phyloP scores from a whole-genome alignment of 2,113 vertebrate genomes.

The Tupaia tana region DNA sequence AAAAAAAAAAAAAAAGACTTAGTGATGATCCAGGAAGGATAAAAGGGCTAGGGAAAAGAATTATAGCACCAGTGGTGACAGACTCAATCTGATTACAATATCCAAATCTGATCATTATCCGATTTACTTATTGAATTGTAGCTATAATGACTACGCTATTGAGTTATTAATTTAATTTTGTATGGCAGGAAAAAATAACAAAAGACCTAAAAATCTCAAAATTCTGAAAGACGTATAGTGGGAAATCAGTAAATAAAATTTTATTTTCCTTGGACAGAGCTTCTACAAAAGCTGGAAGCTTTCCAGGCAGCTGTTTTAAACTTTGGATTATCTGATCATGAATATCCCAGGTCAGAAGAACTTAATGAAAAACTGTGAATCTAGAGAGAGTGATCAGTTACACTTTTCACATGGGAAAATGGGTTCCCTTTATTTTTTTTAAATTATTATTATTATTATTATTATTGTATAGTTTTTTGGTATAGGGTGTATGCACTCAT shows the following conservation, averaged over 20 bases:
- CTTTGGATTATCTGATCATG: background rate
- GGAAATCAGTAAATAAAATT: background rate
- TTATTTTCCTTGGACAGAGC: conserved; percentile 1
- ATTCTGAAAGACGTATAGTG: background rate
- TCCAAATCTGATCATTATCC: background rate
- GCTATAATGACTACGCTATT: background rate
- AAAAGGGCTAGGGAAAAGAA: conserved; percentile 11
- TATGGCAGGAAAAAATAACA: conserved; percentile 13
- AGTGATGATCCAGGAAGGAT: conserved; percentile 31
- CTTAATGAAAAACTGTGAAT: background rate
- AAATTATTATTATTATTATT: no score
- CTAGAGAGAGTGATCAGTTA: background rate
- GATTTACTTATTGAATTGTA: conserved; percentile 10
- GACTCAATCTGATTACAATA: conserved; percentile 31
- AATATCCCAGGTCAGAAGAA: background rate
- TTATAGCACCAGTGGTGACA: conserved; percentile 21
- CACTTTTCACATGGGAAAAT: background rate
- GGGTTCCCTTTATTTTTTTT: background rate
- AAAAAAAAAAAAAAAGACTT: no score
- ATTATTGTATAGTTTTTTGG: no score
- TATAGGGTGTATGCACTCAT: no score
- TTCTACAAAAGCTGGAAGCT: background rate
- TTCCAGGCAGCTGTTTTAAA: background rate
- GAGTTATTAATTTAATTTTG: conserved; percentile 42
- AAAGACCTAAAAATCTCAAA: background rate